Percentiles rank a stretch among this genome's conserved stretches.
These are phyloP conservation scores for Leptodirus hochenwartii DNA, from an alignment of 2,888 invertebrate genomes.

Conservation along the genomic window DNA sequence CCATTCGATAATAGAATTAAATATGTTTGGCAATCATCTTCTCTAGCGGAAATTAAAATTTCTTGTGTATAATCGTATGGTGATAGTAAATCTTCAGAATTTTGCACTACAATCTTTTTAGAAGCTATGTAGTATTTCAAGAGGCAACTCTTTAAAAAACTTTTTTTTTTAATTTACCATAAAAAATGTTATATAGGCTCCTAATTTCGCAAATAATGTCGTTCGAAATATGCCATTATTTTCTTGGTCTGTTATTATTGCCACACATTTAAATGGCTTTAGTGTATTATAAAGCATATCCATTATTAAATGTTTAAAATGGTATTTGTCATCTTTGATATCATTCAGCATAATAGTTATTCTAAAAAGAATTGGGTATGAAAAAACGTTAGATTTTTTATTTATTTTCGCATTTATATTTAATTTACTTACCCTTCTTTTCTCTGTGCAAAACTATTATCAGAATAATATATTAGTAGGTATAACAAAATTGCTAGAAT, in stretches of 20 bases:
- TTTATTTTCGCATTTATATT: too few species aligned
- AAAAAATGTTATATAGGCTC: constrained; percentile 28
- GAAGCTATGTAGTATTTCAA: constrained; percentile 13
- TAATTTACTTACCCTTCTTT: too few species aligned
- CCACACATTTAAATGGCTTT: constrained; percentile 28
- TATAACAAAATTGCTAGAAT: too few species aligned
- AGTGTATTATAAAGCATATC: constrained; percentile 22
- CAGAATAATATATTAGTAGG: too few species aligned
- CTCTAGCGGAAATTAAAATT: constrained; percentile 35
- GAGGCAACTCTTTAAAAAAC: background rate
- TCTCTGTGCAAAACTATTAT: too few species aligned
- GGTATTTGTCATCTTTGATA: constrained; percentile 11
- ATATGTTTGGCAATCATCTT: constrained; percentile 50
- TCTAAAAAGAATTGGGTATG: too few species aligned
- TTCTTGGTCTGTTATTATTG: constrained; percentile 32
- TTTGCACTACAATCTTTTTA: constrained; percentile 35
- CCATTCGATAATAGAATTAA: constrained; percentile 56
- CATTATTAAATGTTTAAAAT: constrained; percentile 15
- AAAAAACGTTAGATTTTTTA: too few species aligned
- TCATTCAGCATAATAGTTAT: constrained; percentile 8
- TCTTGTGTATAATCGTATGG: constrained; percentile 40
- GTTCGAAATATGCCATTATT: constrained; percentile 35
- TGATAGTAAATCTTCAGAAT: constrained; percentile 43
- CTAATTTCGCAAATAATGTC: constrained; percentile 28
- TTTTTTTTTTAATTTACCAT: constrained; percentile 25